These are phyloP conservation scores for Struthio camelus DNA, from an alignment of 2,113 vertebrate species.

Conservation along the genomic window DNA sequence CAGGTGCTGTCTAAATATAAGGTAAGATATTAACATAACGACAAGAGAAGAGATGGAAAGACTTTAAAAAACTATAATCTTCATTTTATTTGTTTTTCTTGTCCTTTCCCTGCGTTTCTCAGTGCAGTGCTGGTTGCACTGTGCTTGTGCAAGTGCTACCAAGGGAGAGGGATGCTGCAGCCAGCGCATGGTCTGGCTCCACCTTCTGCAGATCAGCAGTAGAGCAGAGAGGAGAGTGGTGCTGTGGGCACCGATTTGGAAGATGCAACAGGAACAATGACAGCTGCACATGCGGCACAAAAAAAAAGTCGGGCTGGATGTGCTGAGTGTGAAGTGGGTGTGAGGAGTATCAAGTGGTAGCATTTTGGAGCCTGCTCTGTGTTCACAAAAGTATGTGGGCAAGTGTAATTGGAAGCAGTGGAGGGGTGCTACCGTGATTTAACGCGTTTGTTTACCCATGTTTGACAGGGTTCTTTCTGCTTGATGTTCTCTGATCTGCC, in stretches of 20 bases:
- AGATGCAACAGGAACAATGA: accelerated
- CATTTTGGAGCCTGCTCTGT: neutral
- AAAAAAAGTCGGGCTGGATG: neutral
- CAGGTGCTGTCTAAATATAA: neutral
- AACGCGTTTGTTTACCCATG: accelerated
- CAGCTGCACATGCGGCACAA: neutral
- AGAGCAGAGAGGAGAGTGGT: neutral
- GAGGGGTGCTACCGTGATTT: neutral
- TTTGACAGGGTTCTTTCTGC: neutral
- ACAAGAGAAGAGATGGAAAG: neutral
- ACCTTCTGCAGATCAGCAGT: neutral
- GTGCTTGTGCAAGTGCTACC: accelerated
- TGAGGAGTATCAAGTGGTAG: neutral
- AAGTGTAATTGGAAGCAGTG: neutral
- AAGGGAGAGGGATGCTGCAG: neutral
- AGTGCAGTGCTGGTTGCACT: neutral
- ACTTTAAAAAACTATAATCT: neutral
- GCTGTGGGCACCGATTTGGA: neutral
- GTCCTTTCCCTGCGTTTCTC: neutral
- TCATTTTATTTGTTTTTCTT: neutral
- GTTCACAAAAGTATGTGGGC: neutral
- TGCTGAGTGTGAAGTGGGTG: neutral
- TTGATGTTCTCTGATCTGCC: neutral
- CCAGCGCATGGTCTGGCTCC: neutral
- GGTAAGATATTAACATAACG: no score